Base-by-base conservation (phyloP, 2,888 invertebrate species). In the Cephus pulcher region DNA sequence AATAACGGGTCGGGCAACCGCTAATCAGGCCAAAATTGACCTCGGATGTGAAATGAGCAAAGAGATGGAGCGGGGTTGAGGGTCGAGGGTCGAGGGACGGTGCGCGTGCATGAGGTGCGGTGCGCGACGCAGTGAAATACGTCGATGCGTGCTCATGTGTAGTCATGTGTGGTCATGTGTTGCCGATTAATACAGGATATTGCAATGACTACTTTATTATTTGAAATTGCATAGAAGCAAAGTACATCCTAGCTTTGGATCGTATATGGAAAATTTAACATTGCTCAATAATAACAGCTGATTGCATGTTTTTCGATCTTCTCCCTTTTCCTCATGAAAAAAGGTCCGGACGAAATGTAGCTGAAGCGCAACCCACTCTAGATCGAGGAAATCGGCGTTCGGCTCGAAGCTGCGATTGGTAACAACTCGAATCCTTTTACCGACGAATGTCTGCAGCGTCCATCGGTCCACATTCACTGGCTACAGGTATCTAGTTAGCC, bases 1-100 rank as follows among this genome's bases (percentile, higher is more conserved):
- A 79, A 79, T 77, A 79, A 76, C 73, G 71, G 74, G 35, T 69
- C 12, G n/a, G 23, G 74, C 74, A 68, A 81, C 76, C 77, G 77
- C 79, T 81, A 78, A 81, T 81, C 69, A 74, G 34, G 34, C 75
- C 74, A 40, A 79, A 81, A 77, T 79, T 76, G 74, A 74, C 34
- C 34, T 74, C 74, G 74, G 15, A 34, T 34, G 34, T 35, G 32
- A 34, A 74, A 74, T n/a, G 11, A n/a, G 33, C 74, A 15, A 56
- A 56, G 56, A 56, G 56, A 9, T 23, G 12, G 1, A 71, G 71
- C 32, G 71, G 34, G 11, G 30, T 1, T 4, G 37, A 37, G 37
- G 37, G 4, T 12, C 37, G 37, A 12, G 37, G 30, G 30, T n/a
- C n/a, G n/a, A n/a, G n/a, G n/a, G n/a, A n/a, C n/a, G n/a, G n/a